Conservation (phyloP, 1,140 invertebrate species). For the Hestina assimilis region DNA sequence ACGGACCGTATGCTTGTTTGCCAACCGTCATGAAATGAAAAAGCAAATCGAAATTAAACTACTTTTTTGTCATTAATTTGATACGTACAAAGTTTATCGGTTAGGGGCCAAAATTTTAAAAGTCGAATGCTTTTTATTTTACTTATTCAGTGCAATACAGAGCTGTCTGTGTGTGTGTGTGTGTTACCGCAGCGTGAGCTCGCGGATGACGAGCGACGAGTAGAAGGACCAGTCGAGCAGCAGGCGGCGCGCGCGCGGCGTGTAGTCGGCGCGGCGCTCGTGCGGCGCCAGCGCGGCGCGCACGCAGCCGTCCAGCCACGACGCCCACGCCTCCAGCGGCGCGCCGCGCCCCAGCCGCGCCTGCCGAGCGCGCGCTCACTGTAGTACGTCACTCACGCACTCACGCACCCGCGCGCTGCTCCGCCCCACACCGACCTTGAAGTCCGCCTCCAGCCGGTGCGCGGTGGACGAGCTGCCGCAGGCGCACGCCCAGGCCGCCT, state of each 20-base stretch:
- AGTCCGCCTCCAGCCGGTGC: conserved; percentile 93
- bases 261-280: conserved; percentile 90
- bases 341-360: conserved; percentile 94
- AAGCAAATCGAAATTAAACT: no score
- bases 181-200: conserved; percentile 63
- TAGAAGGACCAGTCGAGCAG: conserved; percentile 99
- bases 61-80: no score
- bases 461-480: conserved; percentile 93
- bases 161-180: not conserved
- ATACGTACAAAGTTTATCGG: no score
- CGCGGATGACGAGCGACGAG: conserved; percentile 81
- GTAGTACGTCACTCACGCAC: not conserved
- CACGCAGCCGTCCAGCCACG: conserved; percentile 96
- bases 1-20: no score
- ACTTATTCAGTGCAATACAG: no score
- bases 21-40: no score
- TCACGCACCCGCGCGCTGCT: no score
- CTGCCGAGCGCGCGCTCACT: conserved; percentile 80
- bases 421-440: conserved; percentile 82
- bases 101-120: no score
- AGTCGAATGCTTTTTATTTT: no score
- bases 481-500: conserved; percentile 97
- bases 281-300: conserved; percentile 92
- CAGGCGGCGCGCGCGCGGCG: conserved; percentile 95
- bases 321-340: conserved; percentile 97